Conservation (phyloP, 2,797 vertebrate species). For the Okamejei kenojei region DNA sequence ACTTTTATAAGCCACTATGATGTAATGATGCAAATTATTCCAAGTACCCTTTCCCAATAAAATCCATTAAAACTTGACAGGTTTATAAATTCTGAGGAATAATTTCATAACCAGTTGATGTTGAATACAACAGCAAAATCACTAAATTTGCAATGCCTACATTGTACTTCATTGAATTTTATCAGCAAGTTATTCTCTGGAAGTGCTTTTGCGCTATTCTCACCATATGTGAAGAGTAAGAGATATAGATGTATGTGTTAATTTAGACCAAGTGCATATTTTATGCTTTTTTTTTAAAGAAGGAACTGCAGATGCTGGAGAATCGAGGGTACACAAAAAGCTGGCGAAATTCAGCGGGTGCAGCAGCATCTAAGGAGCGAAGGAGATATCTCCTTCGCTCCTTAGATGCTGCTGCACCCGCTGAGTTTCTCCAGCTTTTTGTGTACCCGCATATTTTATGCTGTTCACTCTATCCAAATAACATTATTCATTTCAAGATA, state of each 20-base stretch:
- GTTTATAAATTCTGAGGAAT: not conserved
- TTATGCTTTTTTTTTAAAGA: too few relatives aligned
- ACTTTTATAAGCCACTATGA: not conserved
- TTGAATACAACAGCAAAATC: not conserved
- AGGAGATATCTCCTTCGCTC: too few relatives aligned
- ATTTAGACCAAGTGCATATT: not conserved
- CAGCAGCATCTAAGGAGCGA: too few relatives aligned
- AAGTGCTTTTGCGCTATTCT: too few relatives aligned
- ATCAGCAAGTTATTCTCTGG: not conserved
- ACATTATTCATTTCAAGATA: not conserved
- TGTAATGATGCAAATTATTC: not conserved
- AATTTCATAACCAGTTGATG: not conserved
- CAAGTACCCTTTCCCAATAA: not conserved
- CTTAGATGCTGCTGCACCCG: too few relatives aligned
- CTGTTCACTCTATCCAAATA: not conserved
- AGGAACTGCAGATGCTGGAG: too few relatives aligned
- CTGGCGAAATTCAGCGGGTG: too few relatives aligned
- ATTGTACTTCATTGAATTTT: not conserved
- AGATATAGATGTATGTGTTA: not conserved
- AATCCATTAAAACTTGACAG: not conserved
- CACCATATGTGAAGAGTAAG: not conserved
- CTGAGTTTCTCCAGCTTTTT: too few relatives aligned
- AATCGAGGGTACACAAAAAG: too few relatives aligned
- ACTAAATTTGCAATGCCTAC: not conserved
- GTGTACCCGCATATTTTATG: too few relatives aligned